phyloP scores from a whole-genome alignment of 2,797 vertebrate genomes.

The Catostomus latipinnis region DNA sequence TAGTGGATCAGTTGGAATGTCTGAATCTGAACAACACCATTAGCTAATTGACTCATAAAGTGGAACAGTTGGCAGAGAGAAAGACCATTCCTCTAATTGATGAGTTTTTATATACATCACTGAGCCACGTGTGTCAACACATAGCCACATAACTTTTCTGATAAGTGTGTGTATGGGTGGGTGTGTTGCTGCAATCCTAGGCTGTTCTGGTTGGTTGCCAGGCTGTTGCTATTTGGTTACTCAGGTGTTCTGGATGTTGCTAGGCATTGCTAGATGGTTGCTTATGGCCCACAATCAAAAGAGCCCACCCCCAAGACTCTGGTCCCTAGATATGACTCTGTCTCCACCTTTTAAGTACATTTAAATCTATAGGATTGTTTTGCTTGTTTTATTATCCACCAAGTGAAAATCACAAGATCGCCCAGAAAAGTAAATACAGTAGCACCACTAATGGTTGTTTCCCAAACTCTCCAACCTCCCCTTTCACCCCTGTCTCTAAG shows the following conservation, averaged over 20 bases:
- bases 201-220: background rate
- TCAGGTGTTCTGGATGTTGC: no score
- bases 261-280: no score
- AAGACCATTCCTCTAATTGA: background rate
- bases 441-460: no score
- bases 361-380: background rate
- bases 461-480: no score
- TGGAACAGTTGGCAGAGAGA: slow-evolving; percentile 23
- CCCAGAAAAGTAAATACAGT: no score
- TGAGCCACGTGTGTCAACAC: background rate
- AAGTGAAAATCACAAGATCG: background rate
- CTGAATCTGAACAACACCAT: slow-evolving; percentile 68
- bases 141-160: background rate
- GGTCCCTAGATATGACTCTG: background rate
- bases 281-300: no score
- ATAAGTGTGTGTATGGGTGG: background rate
- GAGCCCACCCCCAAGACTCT: no score
- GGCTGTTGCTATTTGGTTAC: no score
- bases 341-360: background rate
- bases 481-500: no score
- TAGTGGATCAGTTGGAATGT: slow-evolving; percentile 55
- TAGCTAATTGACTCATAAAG: slow-evolving; percentile 79
- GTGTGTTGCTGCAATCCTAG: background rate
- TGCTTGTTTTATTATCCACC: background rate
- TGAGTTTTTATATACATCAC: background rate